phyloP scores from a whole-genome alignment of 2,113 vertebrate species.

The Ivindomyrus marchei region DNA sequence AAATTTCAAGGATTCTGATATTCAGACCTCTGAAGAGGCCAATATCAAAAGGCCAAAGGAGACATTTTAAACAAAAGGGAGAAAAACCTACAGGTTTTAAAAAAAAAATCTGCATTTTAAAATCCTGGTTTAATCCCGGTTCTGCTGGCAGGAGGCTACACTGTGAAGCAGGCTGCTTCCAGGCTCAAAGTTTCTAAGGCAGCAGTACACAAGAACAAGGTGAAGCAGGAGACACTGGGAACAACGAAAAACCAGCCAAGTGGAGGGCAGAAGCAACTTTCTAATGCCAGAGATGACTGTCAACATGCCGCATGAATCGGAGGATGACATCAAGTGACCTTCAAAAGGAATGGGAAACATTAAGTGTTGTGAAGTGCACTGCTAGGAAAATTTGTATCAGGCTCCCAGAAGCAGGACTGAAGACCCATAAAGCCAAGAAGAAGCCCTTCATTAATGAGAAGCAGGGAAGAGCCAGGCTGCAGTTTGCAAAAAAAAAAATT shows the following conservation, averaged over 20 bases:
- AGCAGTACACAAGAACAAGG: not conserved
- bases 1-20: not conserved
- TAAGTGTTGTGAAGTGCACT: not conserved
- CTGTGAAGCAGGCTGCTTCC: not conserved
- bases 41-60: not conserved
- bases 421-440: too few species aligned
- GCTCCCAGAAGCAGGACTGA: not conserved
- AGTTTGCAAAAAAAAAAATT: too few species aligned
- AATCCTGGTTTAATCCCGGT: not conserved
- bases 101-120: not conserved
- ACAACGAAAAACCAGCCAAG: not conserved
- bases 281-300: not conserved
- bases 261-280: not conserved
- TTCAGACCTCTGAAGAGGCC: not conserved
- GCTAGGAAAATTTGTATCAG: not conserved
- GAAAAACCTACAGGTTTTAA: not conserved
- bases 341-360: not conserved
- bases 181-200: not conserved
- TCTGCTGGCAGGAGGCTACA: not conserved
- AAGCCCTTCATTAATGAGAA: too few species aligned
- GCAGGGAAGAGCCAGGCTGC: too few species aligned
- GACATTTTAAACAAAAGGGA: not conserved
- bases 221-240: not conserved
- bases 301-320: not conserved
- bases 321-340: too few species aligned